Percentiles rank a stretch among this genome's conserved stretches.
Conservation (phyloP, 2,888 invertebrate genomes). For the Petrolisthes manimaculis region DNA sequence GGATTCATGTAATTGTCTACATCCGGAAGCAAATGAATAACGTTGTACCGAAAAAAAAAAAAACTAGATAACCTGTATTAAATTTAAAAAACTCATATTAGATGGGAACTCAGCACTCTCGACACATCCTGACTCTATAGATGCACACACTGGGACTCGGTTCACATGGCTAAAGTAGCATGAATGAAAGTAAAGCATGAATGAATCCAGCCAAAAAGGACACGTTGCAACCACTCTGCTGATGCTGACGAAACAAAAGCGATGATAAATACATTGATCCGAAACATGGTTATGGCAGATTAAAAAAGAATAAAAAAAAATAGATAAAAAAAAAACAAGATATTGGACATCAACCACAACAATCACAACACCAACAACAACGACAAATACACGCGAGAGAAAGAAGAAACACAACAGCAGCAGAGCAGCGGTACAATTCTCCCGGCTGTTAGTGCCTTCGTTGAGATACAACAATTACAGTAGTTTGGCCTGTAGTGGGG, state of each 20-base stretch:
- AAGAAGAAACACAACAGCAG: not conserved
- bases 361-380: not conserved
- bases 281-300: too few relatives aligned
- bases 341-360: too few relatives aligned
- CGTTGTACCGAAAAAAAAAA: too few relatives aligned
- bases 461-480: not conserved
- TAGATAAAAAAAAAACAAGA: too few relatives aligned
- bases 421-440: not conserved
- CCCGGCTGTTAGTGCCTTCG: conserved; percentile 29
- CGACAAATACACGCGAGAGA: not conserved
- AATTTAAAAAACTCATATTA: too few relatives aligned
- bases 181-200: not conserved
- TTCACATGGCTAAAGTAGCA: not conserved
- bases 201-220: not conserved
- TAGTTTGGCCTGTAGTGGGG: not conserved
- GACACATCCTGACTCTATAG: too few relatives aligned
- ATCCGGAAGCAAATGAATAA: too few relatives aligned
- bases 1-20: too few relatives aligned
- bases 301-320: too few relatives aligned
- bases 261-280: not conserved
- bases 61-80: too few relatives aligned
- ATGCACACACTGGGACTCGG: not conserved
- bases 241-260: conserved; percentile 16
- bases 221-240: not conserved
- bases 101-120: too few relatives aligned